Evolutionary conservation across 2,888 invertebrate species (phyloP).

Genomic region (Drosophila subsilvestris): DNA sequence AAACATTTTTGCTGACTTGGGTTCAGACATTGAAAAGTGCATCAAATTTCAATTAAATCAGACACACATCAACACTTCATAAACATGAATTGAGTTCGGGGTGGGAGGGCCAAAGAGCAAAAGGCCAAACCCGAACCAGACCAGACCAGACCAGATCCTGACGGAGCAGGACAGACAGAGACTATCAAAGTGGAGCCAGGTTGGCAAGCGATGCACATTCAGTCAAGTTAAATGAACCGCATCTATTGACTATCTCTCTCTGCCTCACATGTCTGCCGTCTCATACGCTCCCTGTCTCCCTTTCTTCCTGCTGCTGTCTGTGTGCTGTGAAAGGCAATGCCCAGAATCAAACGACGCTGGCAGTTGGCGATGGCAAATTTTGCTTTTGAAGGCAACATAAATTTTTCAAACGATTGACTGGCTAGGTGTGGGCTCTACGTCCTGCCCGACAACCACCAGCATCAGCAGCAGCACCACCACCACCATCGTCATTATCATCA

Average conservation of each 20-base stretch:
- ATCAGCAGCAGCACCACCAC: constrained; percentile 22
- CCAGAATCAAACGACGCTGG: constrained; percentile 34
- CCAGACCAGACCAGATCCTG: constrained; percentile 25
- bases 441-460: constrained; percentile 24
- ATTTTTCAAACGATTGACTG: constrained; percentile 78
- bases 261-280: neutral
- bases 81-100: constrained; percentile 45
- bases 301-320: neutral
- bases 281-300: neutral
- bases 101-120: constrained; percentile 19
- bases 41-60: constrained; percentile 74
- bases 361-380: constrained; percentile 62
- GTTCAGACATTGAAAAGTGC: constrained; percentile 55
- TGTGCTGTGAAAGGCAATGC: constrained; percentile 10
- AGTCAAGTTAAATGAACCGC: constrained; percentile 78
- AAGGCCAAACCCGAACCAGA: constrained; percentile 29
- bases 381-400: constrained; percentile 79
- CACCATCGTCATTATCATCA: constrained; percentile 43
- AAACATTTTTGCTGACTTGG: constrained; percentile 42
- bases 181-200: constrained; percentile 26
- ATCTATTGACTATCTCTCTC: constrained; percentile 75
- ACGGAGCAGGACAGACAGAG: constrained; percentile 20
- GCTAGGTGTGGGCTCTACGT: constrained; percentile 21
- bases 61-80: constrained; percentile 75
- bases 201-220: constrained; percentile 70